Evolutionary conservation across 2,888 invertebrate species (phyloP).

Genomic region (Sminthurinus aureus): DNA sequence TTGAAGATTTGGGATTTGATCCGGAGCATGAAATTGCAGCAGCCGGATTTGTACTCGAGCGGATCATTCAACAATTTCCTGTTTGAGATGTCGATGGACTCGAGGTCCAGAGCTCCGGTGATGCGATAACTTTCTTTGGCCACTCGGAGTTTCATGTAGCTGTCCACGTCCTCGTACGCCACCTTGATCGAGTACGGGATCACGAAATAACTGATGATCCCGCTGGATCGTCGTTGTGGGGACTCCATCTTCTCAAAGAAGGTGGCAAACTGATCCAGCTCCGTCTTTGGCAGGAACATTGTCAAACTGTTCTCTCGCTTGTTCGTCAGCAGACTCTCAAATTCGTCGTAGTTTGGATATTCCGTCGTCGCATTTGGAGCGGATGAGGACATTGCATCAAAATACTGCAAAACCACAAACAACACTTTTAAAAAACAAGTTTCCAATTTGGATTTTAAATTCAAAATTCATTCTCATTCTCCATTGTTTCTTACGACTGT

Average conservation of each 20-base stretch:
- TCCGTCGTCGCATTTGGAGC: not conserved
- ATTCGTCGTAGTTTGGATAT: slow-evolving; percentile 22
- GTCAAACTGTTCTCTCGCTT: not conserved
- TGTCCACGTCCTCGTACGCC: slow-evolving; percentile 30
- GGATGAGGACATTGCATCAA: slow-evolving; percentile 5
- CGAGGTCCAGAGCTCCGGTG: not conserved
- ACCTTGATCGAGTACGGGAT: slow-evolving; percentile 1
- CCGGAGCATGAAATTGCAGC: not conserved
- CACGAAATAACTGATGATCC: slow-evolving; percentile 2
- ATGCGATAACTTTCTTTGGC: slow-evolving; percentile 2
- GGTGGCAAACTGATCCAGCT: not conserved
- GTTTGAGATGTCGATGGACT: not conserved
- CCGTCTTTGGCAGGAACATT: slow-evolving; percentile 21
- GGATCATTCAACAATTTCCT: not conserved
- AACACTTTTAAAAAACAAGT: no score
- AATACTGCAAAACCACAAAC: no score
- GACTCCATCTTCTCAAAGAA: slow-evolving; percentile 13
- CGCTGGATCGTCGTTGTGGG: not conserved
- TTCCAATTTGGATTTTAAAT: not conserved
- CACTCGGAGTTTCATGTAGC: slow-evolving; percentile 22
- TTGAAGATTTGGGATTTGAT: slow-evolving; percentile 5
- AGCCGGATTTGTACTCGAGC: not conserved
- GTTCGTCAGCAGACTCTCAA: not conserved
- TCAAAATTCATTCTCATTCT: not conserved
- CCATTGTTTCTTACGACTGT: no score